A percentile compares a stretch with the other conserved stretches of the same genome.
Evolutionary conservation across 2,113 vertebrate species (phyloP).

Genomic region (Colaptes auratus): DNA sequence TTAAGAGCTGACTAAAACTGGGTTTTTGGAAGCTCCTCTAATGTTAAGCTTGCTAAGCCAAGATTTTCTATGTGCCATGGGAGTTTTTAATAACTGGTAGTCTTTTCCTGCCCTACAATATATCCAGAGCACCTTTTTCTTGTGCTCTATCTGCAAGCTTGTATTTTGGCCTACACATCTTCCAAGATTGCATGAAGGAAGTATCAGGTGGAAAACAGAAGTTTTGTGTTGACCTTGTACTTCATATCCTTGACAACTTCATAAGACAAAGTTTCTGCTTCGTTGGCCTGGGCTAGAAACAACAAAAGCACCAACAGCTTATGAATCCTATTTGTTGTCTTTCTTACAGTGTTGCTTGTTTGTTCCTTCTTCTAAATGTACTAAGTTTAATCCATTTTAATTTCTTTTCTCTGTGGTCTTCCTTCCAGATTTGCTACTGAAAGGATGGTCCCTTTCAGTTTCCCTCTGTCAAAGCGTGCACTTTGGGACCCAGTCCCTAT

Average conservation of each 20-base stretch:
- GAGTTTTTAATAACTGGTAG: background rate
- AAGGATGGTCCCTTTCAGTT: constrained; percentile 81
- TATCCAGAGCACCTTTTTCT: background rate
- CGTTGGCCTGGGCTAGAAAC: background rate
- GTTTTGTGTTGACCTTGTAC: background rate
- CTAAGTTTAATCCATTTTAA: background rate
- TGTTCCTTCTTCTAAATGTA: background rate
- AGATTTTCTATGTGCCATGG: fast-evolving
- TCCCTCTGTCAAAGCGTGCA: constrained; percentile 86
- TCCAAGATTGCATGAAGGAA: background rate
- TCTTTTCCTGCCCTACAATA: background rate
- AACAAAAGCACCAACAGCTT: background rate
- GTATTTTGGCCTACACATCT: background rate
- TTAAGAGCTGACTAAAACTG: background rate
- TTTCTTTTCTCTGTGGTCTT: background rate
- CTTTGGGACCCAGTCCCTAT: constrained; percentile 88
- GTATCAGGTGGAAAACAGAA: background rate
- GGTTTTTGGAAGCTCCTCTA: background rate
- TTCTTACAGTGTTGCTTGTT: background rate
- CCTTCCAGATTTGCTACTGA: constrained; percentile 63
- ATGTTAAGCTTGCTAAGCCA: background rate
- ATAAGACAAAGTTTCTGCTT: background rate
- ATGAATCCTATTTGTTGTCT: background rate
- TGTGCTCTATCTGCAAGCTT: background rate
- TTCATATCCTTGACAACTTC: background rate